Conservation (phyloP, 2,888 invertebrate species). For the Mactromeris polynyma region DNA sequence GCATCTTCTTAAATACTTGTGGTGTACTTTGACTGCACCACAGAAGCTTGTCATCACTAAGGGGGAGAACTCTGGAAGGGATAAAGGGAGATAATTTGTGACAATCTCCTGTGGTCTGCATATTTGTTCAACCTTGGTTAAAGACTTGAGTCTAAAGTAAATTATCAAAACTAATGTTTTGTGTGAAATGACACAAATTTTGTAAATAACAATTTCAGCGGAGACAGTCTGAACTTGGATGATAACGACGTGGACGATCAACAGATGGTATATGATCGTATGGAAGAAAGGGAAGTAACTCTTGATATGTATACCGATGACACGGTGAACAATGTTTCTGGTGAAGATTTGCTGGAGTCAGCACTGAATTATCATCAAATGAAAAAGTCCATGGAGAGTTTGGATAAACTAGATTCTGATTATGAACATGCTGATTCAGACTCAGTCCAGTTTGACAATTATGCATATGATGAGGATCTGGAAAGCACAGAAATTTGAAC, state of each 20-base stretch:
- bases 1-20: too few species aligned
- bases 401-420: conserved; percentile 16
- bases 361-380: conserved; percentile 48
- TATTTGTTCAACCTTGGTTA: too few species aligned
- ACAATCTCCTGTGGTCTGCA: too few species aligned
- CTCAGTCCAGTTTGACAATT: background rate
- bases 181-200: background rate
- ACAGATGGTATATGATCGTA: conserved; percentile 50
- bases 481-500: conserved; percentile 40
- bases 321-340: background rate
- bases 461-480: conserved; percentile 25
- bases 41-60: too few species aligned
- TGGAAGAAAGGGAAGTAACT: conserved; percentile 63
- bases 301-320: conserved; percentile 68
- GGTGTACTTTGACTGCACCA: too few species aligned
- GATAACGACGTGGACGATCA: conserved; percentile 52
- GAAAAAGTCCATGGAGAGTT: conserved; percentile 32
- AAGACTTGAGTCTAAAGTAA: too few species aligned
- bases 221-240: conserved; percentile 41
- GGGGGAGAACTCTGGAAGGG: too few species aligned
- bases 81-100: too few species aligned
- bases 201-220: background rate
- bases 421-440: background rate
- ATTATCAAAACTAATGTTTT: too few species aligned
- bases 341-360: conserved; percentile 52